These are phyloP conservation scores for Pampus argenteus DNA, from an alignment of 2,797 vertebrate species.

Conservation along the genomic window DNA sequence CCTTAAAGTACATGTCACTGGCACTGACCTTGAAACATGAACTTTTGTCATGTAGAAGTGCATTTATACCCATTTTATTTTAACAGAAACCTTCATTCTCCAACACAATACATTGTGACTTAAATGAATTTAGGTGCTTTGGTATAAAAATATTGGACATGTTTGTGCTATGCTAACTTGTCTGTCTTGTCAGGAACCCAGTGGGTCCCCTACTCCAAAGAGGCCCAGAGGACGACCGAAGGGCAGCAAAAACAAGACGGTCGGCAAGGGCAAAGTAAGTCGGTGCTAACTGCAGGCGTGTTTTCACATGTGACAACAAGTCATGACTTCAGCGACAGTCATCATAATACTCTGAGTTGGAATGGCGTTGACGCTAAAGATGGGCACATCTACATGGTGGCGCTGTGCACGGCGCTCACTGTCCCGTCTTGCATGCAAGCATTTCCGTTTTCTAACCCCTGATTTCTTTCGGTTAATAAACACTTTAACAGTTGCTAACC, in stretches of 20 bases:
- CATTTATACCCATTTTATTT: too few relatives aligned
- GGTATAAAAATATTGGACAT: neutral
- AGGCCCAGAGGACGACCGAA: conserved; percentile 94
- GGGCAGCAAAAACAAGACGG: conserved; percentile 94
- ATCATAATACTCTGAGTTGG: conserved; percentile 3
- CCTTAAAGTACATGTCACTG: conserved; percentile 64
- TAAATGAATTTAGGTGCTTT: neutral
- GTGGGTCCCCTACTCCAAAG: conserved; percentile 93
- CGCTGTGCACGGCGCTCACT: neutral
- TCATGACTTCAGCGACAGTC: neutral
- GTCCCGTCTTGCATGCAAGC: conserved; percentile 11
- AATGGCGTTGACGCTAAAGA: neutral
- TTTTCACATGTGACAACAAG: neutral
- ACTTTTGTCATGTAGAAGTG: conserved; percentile 31
- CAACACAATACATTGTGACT: neutral
- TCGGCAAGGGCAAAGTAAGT: conserved; percentile 90
- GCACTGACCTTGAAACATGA: conserved; percentile 57
- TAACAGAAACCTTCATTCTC: too few relatives aligned
- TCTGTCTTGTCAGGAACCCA: conserved; percentile 86
- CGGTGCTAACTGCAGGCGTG: neutral
- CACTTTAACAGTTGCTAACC: conserved; percentile 60
- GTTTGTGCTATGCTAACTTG: neutral
- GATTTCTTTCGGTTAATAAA: conserved; percentile 18
- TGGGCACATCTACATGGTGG: neutral
- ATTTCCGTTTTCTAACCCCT: conserved; percentile 3